These are phyloP conservation scores for Macrobrachium nipponense DNA, from an alignment of 1,140 invertebrate genomes.

Conservation along the genomic window DNA sequence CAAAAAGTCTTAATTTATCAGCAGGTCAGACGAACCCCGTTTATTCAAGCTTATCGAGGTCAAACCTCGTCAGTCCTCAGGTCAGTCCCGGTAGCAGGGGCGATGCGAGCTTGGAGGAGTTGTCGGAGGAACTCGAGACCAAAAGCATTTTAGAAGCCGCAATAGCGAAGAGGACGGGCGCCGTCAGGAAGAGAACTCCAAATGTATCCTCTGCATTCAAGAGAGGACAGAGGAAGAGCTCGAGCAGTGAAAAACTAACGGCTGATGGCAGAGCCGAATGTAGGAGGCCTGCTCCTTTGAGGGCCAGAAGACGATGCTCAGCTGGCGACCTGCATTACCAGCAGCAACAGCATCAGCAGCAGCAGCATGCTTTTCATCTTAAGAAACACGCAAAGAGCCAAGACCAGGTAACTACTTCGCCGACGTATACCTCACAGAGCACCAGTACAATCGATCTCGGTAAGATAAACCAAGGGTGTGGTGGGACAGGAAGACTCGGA, in stretches of 20 bases:
- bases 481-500: constrained; percentile 1
- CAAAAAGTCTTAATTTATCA: too few species aligned
- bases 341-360: constrained; percentile 17
- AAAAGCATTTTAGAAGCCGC: constrained; percentile 40
- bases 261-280: constrained; percentile 4
- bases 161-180: constrained; percentile 39
- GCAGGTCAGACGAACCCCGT: too few species aligned
- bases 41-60: too few species aligned
- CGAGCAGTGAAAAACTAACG: constrained; percentile 26
- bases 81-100: constrained; percentile 12
- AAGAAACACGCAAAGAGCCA: too few species aligned
- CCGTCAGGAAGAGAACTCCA: constrained; percentile 43
- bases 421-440: constrained; percentile 9
- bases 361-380: neutral
- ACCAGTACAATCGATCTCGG: constrained; percentile 33
- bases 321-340: constrained; percentile 38
- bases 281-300: constrained; percentile 35
- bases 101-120: constrained; percentile 27
- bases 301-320: constrained; percentile 46
- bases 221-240: constrained; percentile 16
- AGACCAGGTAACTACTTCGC: neutral
- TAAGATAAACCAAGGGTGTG: neutral
- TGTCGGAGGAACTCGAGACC: constrained; percentile 43
- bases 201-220: constrained; percentile 7
- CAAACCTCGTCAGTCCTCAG: too few species aligned